These are phyloP conservation scores for Agriopis leucophaearia DNA, from an alignment of 2,888 invertebrate genomes.

Conservation along the genomic window DNA sequence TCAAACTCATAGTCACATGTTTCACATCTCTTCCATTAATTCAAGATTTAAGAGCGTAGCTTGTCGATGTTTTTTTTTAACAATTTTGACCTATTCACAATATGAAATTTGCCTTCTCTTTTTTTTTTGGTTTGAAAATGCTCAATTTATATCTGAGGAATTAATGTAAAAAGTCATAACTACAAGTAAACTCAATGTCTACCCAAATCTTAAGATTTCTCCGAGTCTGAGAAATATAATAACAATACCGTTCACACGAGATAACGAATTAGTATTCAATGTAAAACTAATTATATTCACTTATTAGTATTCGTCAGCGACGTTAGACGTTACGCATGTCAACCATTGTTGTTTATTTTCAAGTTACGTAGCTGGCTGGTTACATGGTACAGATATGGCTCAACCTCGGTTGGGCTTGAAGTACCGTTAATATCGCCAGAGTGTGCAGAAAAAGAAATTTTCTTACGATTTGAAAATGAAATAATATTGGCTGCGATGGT, in stretches of 20 bases:
- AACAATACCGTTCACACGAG: not conserved
- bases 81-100: too few relatives aligned
- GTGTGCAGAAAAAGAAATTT: slow-evolving; percentile 1
- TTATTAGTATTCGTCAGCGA: slow-evolving; percentile 54
- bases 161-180: not conserved
- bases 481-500: slow-evolving; percentile 24
- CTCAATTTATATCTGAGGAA: too few relatives aligned
- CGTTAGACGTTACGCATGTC: slow-evolving; percentile 67
- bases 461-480: slow-evolving; percentile 11
- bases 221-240: not conserved
- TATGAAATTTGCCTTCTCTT: too few relatives aligned
- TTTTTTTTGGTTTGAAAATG: too few relatives aligned
- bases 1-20: not conserved
- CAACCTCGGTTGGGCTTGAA: slow-evolving; percentile 1
- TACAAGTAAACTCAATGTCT: not conserved
- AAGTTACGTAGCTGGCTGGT: slow-evolving; percentile 18
- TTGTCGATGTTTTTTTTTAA: too few relatives aligned
- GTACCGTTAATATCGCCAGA: slow-evolving; percentile 12
- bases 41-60: too few relatives aligned
- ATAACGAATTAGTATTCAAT: slow-evolving; percentile 3
- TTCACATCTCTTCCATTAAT: too few relatives aligned
- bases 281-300: slow-evolving; percentile 31
- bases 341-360: slow-evolving; percentile 39
- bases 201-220: not conserved
- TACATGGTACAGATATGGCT: slow-evolving; percentile 1